Evolutionary conservation across 2,888 invertebrate genomes (phyloP), one percentile per base, ranked within the genome.

Genomic region (Phengaris alcon): DNA sequence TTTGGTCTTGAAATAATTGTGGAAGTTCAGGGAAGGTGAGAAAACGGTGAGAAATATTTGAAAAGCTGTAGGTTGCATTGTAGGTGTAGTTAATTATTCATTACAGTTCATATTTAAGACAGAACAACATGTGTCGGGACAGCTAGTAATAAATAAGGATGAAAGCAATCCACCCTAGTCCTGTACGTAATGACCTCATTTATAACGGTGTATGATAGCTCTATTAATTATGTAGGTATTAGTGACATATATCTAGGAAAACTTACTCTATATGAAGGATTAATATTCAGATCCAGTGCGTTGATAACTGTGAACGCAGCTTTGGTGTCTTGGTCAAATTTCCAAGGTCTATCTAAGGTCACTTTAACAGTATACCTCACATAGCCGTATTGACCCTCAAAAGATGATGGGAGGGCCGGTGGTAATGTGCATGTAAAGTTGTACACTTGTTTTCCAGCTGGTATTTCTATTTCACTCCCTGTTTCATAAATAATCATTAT

Each of bases 291-390:
- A 88, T 98, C 98, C 80, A 97, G 94, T 6, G 96, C 95, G 76
- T 97, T 95, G 76, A 97, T 95, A 9, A 98, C 96, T 74, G 97
- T 97, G 84, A 98, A 97, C 6, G 96, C 95, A 88, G 95, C 95
- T 90, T 97, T 97, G 73, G 95, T 95, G 80, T 97, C 97, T 83
- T 97, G 96, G 89, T 98, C 97, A 84, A 96, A 96, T 82, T 97
- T 96, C 95, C 97, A 97, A 7, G 97, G 96, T 35, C 97, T 94
- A 83, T 97, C 97, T 22, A 98, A 90, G 0, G 95, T 95, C 0
- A 96, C 96, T 88, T 96, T 97, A n/a, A 97, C 94, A 6, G 95
- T 95, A 84, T 98, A 98, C 15, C 97, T 94, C 55, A 98, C 95
- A 82, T 95, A 95, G 0, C 98, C 97, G 86, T 90, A 94, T 83